A percentile compares a stretch with the other conserved stretches of the same genome.
Evolutionary conservation across 2,797 vertebrate species (phyloP).

Genomic region (Euphonia xanthogaster): DNA sequence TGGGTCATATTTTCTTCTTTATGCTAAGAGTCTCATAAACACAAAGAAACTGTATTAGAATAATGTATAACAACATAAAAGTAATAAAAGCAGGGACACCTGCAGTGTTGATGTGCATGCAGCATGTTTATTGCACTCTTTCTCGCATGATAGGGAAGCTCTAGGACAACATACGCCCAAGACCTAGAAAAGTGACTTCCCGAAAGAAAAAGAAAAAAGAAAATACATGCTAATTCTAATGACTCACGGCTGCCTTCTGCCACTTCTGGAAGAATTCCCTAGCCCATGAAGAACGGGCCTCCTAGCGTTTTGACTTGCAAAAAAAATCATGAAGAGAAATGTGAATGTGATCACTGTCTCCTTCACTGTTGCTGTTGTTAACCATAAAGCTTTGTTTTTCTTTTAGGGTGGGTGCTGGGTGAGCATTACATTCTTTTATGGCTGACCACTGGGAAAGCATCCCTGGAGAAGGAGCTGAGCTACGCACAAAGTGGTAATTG

Average conservation of each 20-base stretch:
- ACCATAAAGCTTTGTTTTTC: neutral
- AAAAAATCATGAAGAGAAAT: neutral
- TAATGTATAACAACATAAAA: neutral
- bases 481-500: neutral
- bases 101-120: fast-evolving
- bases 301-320: neutral
- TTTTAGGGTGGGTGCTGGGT: neutral
- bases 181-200: neutral
- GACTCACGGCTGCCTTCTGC: neutral
- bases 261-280: neutral
- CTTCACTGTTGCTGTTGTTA: neutral
- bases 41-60: neutral
- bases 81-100: neutral
- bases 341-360: neutral
- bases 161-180: neutral
- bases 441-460: neutral
- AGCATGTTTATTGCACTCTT: neutral
- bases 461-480: neutral
- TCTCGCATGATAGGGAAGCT: neutral
- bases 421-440: neutral
- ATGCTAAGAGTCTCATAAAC: neutral
- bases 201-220: neutral
- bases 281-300: neutral
- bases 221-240: neutral
- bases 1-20: neutral